Percentiles rank a stretch among this genome's conserved stretches.
Conservation (phyloP, 2,888 invertebrate genomes). For the Apamea crenata region DNA sequence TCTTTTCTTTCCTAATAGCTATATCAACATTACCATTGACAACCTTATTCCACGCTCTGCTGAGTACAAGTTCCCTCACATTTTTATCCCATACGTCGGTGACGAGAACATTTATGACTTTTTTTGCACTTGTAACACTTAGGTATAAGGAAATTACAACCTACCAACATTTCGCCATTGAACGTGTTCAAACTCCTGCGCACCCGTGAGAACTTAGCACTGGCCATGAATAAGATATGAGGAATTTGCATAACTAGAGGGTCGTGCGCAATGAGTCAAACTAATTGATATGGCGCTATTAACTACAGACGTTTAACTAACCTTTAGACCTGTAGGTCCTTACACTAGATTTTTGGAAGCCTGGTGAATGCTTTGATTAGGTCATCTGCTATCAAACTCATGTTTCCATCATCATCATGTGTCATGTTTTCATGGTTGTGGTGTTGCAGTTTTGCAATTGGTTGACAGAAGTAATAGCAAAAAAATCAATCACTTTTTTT, state of each 20-base stretch:
- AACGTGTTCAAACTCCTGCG: conserved; percentile 54
- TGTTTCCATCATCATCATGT: no score
- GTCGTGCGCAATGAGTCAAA: conserved; percentile 55
- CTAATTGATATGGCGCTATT: conserved; percentile 48
- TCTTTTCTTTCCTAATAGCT: neutral
- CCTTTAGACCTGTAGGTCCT: conserved; percentile 2
- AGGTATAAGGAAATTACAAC: conserved; percentile 61
- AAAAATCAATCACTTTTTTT: no score
- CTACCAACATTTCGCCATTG: conserved; percentile 60
- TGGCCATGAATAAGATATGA: conserved; percentile 64
- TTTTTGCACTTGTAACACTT: conserved; percentile 60
- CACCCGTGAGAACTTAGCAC: conserved; percentile 64
- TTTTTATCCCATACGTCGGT: neutral
- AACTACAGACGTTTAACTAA: conserved; percentile 1
- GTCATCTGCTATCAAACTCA: neutral
- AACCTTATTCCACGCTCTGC: neutral
- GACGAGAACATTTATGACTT: conserved; percentile 43
- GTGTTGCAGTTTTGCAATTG: neutral
- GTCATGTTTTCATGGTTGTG: no score
- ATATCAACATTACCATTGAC: neutral
- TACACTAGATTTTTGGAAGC: neutral
- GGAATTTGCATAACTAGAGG: conserved; percentile 63
- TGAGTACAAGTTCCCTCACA: neutral
- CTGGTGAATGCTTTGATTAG: neutral
- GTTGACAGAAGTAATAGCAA: neutral